Percentiles rank a stretch among this genome's conserved stretches.
Conservation (phyloP, 2,888 invertebrate genomes). For the Ptychoptera albimana region DNA sequence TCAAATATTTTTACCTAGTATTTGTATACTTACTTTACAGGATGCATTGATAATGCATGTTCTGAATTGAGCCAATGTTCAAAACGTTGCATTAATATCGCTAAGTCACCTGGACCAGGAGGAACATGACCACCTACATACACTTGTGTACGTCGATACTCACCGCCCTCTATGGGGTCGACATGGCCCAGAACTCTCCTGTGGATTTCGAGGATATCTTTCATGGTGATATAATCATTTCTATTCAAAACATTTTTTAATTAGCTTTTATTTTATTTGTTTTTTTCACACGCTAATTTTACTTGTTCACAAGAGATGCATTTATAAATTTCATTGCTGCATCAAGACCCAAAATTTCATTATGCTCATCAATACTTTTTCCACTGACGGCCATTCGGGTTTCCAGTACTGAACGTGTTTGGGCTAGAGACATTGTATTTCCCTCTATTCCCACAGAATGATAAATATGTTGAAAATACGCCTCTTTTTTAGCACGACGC, state of each 20-base stretch:
- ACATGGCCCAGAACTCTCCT: slow-evolving; percentile 85
- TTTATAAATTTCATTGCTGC: slow-evolving; percentile 88
- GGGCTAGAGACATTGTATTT: slow-evolving; percentile 87
- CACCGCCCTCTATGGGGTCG: slow-evolving; percentile 83
- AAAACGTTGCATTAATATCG: slow-evolving; percentile 70
- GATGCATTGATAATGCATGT: slow-evolving; percentile 70
- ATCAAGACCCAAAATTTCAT: slow-evolving; percentile 89
- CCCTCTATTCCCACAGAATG: slow-evolving; percentile 97
- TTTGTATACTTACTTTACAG: slow-evolving; percentile 44
- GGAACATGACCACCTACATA: slow-evolving; percentile 93
- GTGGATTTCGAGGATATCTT: slow-evolving; percentile 86
- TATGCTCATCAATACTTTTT: slow-evolving; percentile 91
- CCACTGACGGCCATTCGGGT: slow-evolving; percentile 74
- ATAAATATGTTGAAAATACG: slow-evolving; percentile 90
- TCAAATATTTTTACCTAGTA: background rate
- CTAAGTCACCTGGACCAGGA: slow-evolving; percentile 70
- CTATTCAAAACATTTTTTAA: slow-evolving; percentile 23
- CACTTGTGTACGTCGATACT: slow-evolving; percentile 76
- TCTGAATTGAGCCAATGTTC: slow-evolving; percentile 88
- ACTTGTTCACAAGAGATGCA: slow-evolving; percentile 56
- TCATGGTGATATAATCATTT: slow-evolving; percentile 59
- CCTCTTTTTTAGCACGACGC: slow-evolving; percentile 80
- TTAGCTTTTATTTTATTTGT: background rate
- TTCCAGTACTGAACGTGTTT: slow-evolving; percentile 83
- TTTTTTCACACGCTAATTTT: slow-evolving; percentile 5